These are phyloP conservation scores for Octopus sinensis DNA, from an alignment of 1,140 invertebrate genomes.

Conservation along the genomic window DNA sequence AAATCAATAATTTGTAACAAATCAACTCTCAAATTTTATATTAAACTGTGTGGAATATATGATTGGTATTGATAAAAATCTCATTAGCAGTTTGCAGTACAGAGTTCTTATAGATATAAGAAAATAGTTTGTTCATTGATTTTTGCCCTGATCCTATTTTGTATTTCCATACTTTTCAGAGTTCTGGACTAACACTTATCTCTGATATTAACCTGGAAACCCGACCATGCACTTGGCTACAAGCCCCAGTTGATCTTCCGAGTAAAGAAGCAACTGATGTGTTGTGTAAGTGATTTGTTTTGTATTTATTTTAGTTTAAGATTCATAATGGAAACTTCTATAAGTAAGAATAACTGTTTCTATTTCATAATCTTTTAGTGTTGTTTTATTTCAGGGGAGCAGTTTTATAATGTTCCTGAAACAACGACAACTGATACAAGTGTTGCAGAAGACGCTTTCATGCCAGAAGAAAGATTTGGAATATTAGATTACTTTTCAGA, in stretches of 20 bases:
- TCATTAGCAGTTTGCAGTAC: too few species aligned
- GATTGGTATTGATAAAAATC: too few species aligned
- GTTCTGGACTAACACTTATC: background rate
- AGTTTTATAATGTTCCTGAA: background rate
- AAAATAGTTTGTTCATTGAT: too few species aligned
- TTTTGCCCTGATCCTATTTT: too few species aligned
- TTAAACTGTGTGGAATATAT: too few species aligned
- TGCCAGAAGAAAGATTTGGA: constrained; percentile 8
- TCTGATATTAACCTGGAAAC: background rate
- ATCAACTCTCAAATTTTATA: too few species aligned
- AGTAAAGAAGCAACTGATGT: background rate
- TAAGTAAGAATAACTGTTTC: too few species aligned
- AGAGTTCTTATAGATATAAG: too few species aligned
- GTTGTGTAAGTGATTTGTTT: background rate
- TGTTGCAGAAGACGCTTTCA: background rate
- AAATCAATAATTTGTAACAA: too few species aligned
- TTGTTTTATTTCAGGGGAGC: background rate
- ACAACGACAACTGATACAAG: background rate
- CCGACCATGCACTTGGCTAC: background rate
- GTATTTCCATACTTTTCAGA: background rate
- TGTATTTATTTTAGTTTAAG: too few species aligned
- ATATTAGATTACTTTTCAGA: constrained; percentile 7
- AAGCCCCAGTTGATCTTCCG: background rate
- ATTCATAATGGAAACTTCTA: too few species aligned
- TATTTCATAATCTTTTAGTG: too few species aligned